Base-by-base conservation (phyloP, 2,797 vertebrate species). In the Arnoldichthys spilopterus region DNA sequence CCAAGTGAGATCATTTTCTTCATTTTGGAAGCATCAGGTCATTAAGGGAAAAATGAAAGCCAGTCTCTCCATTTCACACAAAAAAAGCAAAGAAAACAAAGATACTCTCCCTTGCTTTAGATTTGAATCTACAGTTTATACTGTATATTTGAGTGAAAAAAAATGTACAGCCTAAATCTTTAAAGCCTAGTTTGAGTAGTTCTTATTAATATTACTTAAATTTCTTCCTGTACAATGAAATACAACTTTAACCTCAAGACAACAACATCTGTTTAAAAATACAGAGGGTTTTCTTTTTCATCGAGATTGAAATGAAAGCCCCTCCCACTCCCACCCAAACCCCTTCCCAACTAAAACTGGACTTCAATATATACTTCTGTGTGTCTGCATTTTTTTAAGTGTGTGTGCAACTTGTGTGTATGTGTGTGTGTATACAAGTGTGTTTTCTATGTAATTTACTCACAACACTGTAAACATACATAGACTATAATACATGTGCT, bases 391-490 rank as follows among this genome's bases (percentile, higher is more conserved):
- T 62, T 75, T 58, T 77, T 30, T 78, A 61, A 83, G 34, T 62
- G 13, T 73, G 49, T 79, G 68, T 89, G 83, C 37, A 37, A 5
- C n/a, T n/a, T 86, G 59, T 72, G 72, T 72, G 70, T 78, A 76
- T 86, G 83, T 67, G 68, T 74, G 37, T 62, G 79, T 82, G 88
- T 92, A 92, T 91, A 91, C 87, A 91, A 90, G 86, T 90, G 90
- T 92, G 91, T 91, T 94, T 93, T 95, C 95, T 95, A 95, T 96
- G 95, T 95, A 95, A 95, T 98, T 98, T 97, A 98, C 97, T 98
- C 95, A 96, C 96, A 97, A 98, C 96, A 97, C 96, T 97, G 97
- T 98, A 98, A 99, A 98, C 97, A 97, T 97, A 98, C 95, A 97
- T 90, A 93, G 94, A 96, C 95, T 98, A 98, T 98, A 95, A 95